Evolutionary conservation across 2,797 vertebrate species (phyloP).

Genomic region (Tachyglossus aculeatus): DNA sequence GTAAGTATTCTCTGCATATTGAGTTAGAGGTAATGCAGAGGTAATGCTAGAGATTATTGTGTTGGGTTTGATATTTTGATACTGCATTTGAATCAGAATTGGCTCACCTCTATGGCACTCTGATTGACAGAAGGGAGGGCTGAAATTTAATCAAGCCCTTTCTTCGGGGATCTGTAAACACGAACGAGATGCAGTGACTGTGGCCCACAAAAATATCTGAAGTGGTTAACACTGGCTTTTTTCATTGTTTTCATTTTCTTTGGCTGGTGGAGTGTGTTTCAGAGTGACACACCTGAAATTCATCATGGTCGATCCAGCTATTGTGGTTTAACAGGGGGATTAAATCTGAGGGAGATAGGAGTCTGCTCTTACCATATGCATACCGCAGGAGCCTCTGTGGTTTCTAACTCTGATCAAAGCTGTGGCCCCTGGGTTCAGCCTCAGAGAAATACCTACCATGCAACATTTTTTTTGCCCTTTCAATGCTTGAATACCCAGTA

Average conservation of each 20-base stretch:
- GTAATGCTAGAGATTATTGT: slow-evolving; percentile 45
- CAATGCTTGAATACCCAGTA: background rate
- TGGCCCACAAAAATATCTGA: slow-evolving; percentile 1
- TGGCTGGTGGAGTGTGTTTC: slow-evolving; percentile 7
- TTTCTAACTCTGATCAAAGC: background rate
- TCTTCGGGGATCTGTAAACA: slow-evolving; percentile 3
- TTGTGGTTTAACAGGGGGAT: background rate
- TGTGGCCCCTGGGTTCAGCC: background rate
- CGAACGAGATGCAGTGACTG: background rate
- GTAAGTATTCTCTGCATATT: slow-evolving; percentile 53
- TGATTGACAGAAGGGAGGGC: slow-evolving; percentile 17
- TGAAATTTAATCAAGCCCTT: slow-evolving; percentile 4
- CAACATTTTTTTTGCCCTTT: background rate
- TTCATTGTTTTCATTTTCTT: slow-evolving; percentile 19
- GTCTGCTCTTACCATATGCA: background rate
- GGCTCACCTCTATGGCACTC: slow-evolving; percentile 14
- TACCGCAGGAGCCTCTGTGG: background rate
- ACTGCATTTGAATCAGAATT: slow-evolving; percentile 43
- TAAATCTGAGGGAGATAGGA: slow-evolving; percentile 22
- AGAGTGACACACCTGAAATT: slow-evolving; percentile 14
- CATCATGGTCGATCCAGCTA: background rate
- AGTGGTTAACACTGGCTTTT: background rate
- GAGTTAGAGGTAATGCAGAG: slow-evolving; percentile 41
- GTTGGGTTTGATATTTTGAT: slow-evolving; percentile 45
- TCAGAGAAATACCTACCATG: slow-evolving; percentile 12